Evolutionary conservation across 2,888 invertebrate species (phyloP), one percentile per base, ranked within the genome.

Genomic region (Isoperla grammatica): DNA sequence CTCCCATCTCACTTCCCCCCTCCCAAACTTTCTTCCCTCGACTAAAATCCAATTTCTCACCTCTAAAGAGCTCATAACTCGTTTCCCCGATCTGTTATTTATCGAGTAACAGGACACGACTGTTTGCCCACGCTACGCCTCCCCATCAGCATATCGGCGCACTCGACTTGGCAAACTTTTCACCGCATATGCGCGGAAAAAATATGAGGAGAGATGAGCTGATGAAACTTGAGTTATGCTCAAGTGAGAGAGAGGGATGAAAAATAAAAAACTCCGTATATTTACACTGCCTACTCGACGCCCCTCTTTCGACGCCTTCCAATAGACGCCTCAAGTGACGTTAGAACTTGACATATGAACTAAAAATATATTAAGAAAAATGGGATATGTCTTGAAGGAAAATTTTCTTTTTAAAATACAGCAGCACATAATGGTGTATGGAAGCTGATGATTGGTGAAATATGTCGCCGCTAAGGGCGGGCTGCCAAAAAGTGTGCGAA

Each of bases 21-120:
- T 12, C 13, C 37, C 35, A 39, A 37, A 15, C 42, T 45, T 50
- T 53, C 57, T 20, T 53, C 46, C 37, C 55, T 46, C 20, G 39
- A 43, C 55, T 57, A 35, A 59, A 62, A 62, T 62, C 62, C 62
- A 62, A 62, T 62, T 62, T 62, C 62, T 62, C 62, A 62, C 62
- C 62, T 62, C 62, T 62, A 62, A 62, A 62, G 62, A 62, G 59
- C 62, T 62, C 62, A 62, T 62, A 62, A 62, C 62, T 59, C 57
- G 50, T 45, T 56, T 46, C 56, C 57, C 56, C 56, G 59, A 61
- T 61, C 61, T 61, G 61, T 59, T 62, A 59, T 62, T 62, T 62
- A 62, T 62, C 59, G 59, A 56, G 62, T 62, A 62, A 62, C 62
- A 56, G 56, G 62, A 62, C 49, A 17, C 56, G 62, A 59, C 62